Base-by-base conservation (phyloP, 2,888 invertebrate genomes). In the Ferrisia virgata region DNA sequence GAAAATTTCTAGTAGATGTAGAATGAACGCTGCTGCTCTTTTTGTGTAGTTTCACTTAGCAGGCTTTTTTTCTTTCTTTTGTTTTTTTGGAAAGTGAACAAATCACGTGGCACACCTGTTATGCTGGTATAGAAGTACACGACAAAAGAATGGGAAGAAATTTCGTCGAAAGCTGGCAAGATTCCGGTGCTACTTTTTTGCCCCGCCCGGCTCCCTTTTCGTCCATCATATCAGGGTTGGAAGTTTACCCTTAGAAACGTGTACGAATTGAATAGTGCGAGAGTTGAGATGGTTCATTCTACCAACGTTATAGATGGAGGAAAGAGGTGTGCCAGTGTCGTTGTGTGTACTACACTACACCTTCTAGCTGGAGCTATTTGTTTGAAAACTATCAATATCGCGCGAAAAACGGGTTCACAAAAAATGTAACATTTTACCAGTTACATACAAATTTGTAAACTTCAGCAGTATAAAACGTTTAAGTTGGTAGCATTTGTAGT, bases 401-500 rank as follows among this genome's bases (percentile, higher is more conserved):
- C n/a, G n/a, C n/a, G n/a, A n/a, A 81, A 81, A 53, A 81, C 33
- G 53, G 43, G 33, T 47, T 36, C 82, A 72, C 69, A 82, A 82
- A 82, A 82, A 40, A 72, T 47, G 82, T 72, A 82, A 82, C 82
- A 82, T 82, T 82, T 82, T 72, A 82, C 82, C 82, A 40, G 72
- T 69, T 82, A 72, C 82, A 72, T 64, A 43, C 40, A 72, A 82
- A 82, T 82, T 82, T 82, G 82, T 82, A 82, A 82, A 82, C 82
- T 82, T 82, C 39, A 69, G 82, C 82, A 72, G 43, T 82, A 72
- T 69, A 82, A 82, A 82, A 82, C 82, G 31, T 82, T 69, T 82
- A 82, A 82, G 82, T 82, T 39, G 82, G 82, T 82, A 82, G 82
- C 82, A 82, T 82, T 82, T 82, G 82, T 82, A 82, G 53, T 72